Percentiles rank a stretch among this genome's conserved stretches.
Conservation (phyloP, 2,113 vertebrate genomes). For the Tetrax tetrax region DNA sequence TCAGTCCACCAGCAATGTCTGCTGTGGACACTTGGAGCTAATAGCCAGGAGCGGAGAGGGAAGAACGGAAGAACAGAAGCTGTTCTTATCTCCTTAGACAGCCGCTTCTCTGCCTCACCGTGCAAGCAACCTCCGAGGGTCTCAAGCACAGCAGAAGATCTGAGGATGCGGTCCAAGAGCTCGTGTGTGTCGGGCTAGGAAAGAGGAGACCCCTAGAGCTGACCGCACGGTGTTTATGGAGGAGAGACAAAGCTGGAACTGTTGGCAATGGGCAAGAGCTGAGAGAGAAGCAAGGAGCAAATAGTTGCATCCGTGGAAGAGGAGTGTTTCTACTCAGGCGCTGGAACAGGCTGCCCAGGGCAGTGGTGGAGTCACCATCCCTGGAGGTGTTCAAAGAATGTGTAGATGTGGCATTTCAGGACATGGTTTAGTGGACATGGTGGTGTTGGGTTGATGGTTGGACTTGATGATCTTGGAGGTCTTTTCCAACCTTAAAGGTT, state of each 20-base stretch:
- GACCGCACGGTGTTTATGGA: neutral
- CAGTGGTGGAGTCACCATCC: too few species aligned
- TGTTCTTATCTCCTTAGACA: neutral
- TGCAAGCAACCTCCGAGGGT: neutral
- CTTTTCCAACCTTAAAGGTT: too few species aligned
- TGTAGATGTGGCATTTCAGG: too few species aligned
- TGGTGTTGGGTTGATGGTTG: too few species aligned
- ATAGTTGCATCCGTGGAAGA: neutral
- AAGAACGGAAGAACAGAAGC: rapidly evolving
- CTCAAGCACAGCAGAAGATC: neutral
- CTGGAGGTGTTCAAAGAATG: too few species aligned
- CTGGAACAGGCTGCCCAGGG: too few species aligned
- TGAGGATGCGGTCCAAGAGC: neutral
- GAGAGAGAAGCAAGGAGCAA: neutral
- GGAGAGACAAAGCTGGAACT: neutral
- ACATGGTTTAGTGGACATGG: too few species aligned
- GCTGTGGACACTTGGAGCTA: neutral
- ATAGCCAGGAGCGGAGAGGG: neutral
- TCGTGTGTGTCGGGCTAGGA: neutral
- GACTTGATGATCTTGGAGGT: too few species aligned
- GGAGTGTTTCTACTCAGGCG: neutral
- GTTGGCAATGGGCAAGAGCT: neutral
- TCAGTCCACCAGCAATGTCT: rapidly evolving
- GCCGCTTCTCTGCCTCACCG: neutral
- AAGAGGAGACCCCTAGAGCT: neutral